phyloP scores from a whole-genome alignment of 2,113 vertebrate genomes.

The Chaetodon trifascialis region DNA sequence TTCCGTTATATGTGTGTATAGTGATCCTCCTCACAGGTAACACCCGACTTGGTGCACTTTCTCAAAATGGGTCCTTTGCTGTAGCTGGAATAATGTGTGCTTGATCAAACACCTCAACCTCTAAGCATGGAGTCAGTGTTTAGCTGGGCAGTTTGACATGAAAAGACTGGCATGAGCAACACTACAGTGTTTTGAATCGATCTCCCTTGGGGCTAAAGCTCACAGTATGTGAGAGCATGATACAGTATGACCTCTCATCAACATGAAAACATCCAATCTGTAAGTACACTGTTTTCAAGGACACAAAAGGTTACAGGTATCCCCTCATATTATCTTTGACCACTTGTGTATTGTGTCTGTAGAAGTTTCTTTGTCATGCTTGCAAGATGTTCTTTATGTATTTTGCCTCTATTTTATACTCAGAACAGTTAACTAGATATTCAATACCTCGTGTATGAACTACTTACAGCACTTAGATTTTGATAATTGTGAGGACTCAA shows the following conservation, averaged over 20 bases:
- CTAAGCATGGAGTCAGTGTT: slow-evolving; percentile 32
- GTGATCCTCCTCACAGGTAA: slow-evolving; percentile 32
- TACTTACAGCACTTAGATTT: slow-evolving; percentile 87
- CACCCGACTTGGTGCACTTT: slow-evolving; percentile 47
- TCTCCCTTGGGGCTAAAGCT: slow-evolving; percentile 40
- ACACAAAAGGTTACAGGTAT: slow-evolving; percentile 69
- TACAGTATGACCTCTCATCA: slow-evolving; percentile 63
- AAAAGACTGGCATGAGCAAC: slow-evolving; percentile 1
- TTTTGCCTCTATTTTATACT: slow-evolving; percentile 84
- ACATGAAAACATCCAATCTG: slow-evolving; percentile 59
- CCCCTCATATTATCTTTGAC: slow-evolving; percentile 79
- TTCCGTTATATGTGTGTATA: slow-evolving; percentile 34
- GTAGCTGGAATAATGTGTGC: slow-evolving; percentile 52
- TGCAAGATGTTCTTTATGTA: slow-evolving; percentile 81
- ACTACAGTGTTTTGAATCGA: slow-evolving; percentile 23
- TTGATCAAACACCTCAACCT: slow-evolving; percentile 46
- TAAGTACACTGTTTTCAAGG: slow-evolving; percentile 68
- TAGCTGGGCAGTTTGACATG: neutral
- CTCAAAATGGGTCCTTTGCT: slow-evolving; percentile 48
- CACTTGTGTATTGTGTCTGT: slow-evolving; percentile 80
- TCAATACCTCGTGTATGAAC: slow-evolving; percentile 84
- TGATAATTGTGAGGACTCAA: slow-evolving; percentile 80
- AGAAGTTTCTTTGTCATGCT: slow-evolving; percentile 82
- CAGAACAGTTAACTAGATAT: slow-evolving; percentile 80
- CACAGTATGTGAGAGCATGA: slow-evolving; percentile 56